phyloP scores from a whole-genome alignment of 1,140 invertebrate genomes.

The Drosophila erecta region DNA sequence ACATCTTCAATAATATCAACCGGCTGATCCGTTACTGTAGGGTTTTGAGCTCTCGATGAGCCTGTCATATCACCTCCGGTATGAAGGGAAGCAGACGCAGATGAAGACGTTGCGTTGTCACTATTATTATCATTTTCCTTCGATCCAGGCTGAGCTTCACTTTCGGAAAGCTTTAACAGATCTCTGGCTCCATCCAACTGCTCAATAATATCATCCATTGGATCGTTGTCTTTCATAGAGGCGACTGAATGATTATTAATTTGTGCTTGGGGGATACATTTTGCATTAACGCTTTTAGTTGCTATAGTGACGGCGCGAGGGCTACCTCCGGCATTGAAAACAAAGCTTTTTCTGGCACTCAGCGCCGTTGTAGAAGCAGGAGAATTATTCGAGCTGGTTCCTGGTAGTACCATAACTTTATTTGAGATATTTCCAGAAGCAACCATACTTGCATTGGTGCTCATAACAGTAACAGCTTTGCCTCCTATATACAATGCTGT shows the following conservation, averaged over 20 bases:
- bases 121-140: slow-evolving; percentile 30
- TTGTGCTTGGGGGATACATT: slow-evolving; percentile 72
- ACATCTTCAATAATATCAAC: slow-evolving; percentile 46
- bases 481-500: slow-evolving; percentile 88
- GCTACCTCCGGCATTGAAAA: slow-evolving; percentile 61
- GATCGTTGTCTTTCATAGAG: slow-evolving; percentile 49
- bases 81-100: background rate
- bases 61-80: background rate
- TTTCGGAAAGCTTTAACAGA: slow-evolving; percentile 22
- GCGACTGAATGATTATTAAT: slow-evolving; percentile 49
- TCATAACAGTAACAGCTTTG: slow-evolving; percentile 89
- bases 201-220: slow-evolving; percentile 83
- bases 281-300: slow-evolving; percentile 65
- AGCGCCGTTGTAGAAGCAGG: slow-evolving; percentile 23
- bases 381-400: slow-evolving; percentile 2
- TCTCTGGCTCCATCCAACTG: slow-evolving; percentile 78
- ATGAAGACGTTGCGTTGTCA: slow-evolving; percentile 43
- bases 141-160: slow-evolving; percentile 4
- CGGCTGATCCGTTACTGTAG: background rate
- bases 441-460: slow-evolving; percentile 77
- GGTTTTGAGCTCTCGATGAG: background rate
- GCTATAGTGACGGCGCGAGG: slow-evolving; percentile 60
- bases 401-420: slow-evolving; percentile 83
- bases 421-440: slow-evolving; percentile 18
- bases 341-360: slow-evolving; percentile 73